Evolutionary conservation across 2,113 vertebrate species (phyloP).

Genomic region (Edolisoma coerulescens): DNA sequence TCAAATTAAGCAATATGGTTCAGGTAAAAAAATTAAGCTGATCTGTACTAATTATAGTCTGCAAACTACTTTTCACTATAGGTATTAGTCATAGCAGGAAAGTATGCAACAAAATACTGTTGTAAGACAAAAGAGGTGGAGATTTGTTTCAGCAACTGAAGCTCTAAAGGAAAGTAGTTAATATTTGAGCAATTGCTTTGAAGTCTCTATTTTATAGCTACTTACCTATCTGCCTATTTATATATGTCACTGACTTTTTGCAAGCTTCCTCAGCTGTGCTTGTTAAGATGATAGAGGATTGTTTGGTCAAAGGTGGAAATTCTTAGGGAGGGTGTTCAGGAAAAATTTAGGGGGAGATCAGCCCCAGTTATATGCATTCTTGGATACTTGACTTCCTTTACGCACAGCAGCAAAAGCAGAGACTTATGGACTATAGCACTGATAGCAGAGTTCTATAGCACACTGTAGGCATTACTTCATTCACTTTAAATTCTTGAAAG

Average conservation of each 20-base stretch:
- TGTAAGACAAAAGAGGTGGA: not conserved
- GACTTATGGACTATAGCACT: not conserved
- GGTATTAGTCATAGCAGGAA: not conserved
- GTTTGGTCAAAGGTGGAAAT: not conserved
- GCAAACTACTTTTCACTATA: not conserved
- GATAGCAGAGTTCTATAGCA: not conserved
- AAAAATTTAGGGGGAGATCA: not conserved
- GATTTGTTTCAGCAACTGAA: not conserved
- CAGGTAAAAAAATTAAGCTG: not conserved
- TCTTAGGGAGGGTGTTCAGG: not conserved
- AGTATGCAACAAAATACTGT: not conserved
- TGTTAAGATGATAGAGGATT: not conserved
- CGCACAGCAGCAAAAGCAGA: not conserved
- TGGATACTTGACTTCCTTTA: not conserved
- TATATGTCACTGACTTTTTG: not conserved
- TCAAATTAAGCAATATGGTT: not conserved
- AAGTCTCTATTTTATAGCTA: not conserved
- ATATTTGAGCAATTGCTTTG: not conserved
- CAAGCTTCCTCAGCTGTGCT: not conserved
- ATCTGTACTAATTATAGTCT: not conserved
- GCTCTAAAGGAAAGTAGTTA: not conserved
- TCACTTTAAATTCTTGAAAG: not conserved
- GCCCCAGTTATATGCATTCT: not conserved
- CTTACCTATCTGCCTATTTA: not conserved
- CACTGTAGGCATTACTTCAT: not conserved